Base-by-base conservation (phyloP, 2,888 invertebrate genomes). In the Limulus polyphemus region DNA sequence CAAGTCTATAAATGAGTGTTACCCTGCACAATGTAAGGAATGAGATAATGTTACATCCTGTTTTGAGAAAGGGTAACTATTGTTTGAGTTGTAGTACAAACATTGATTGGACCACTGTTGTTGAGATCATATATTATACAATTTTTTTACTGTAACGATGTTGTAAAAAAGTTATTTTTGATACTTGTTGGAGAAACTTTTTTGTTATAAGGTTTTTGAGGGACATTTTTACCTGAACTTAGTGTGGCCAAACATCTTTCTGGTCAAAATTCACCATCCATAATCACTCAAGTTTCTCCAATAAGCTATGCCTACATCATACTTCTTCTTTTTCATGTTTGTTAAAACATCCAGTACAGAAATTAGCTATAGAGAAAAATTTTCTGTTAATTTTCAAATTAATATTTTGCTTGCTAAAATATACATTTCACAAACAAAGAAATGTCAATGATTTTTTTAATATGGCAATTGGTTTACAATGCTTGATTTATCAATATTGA, bases 101-200 rank as follows among this genome's bases (percentile, higher is more conserved):
- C 32, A 62, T 14, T 62, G 59, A 63, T 49, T 48, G 65, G 65
- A 65, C 65, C 65, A 65, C 60, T 60, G 59, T 65, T 65, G 65
- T 65, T 65, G 61, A 63, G 63, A 63, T 65, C 63, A 61, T 61
- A 65, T 65, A 63, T 62, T 65, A 62, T 65, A 32, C 32, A 32
- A 32, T 32, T 32, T 32, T 32, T 32, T 32, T 32, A 32, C 32
- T 32, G 32, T 65, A 63, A 63, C 63, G 59, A 65, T 65, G 63
- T 65, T 65, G 62, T 65, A 59, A 61, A 61, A 65, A 63, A 63
- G 63, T 65, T 65, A 65, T 65, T 65, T 65, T 65, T 65, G 65
- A 65, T 65, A 65, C 65, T 65, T 65, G 65, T 65, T 65, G 65
- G 65, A 65, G 65, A 65, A 65, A 65, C 65, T 65, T 65, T 65